Evolutionary conservation across 2,888 invertebrate genomes (phyloP).

Genomic region (Ophion ellenae): DNA sequence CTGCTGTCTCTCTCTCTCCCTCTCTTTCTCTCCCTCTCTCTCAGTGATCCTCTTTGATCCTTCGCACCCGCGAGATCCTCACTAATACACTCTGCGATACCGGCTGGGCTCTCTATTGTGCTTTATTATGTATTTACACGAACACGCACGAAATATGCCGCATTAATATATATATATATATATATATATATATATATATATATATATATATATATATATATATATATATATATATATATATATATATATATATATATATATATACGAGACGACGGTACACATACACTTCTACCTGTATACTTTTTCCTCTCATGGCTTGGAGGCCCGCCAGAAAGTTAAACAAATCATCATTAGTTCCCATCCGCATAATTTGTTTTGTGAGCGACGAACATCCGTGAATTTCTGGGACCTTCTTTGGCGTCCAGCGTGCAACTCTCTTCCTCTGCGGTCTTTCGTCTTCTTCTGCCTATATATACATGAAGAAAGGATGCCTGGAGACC

Average conservation of each 20-base stretch:
- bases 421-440: conserved; percentile 16
- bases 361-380: conserved; percentile 72
- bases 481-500: too few relatives aligned
- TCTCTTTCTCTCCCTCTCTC: conserved; percentile 39
- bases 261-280: not conserved
- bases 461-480: not conserved
- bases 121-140: conserved; percentile 35
- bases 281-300: conserved; percentile 5
- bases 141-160: conserved; percentile 2
- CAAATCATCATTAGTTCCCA: conserved; percentile 72
- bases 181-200: too few relatives aligned
- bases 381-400: conserved; percentile 67
- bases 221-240: too few relatives aligned
- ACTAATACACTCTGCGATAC: conserved; percentile 36
- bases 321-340: conserved; percentile 70
- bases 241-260: conserved; percentile 10
- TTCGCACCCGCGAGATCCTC: conserved; percentile 59
- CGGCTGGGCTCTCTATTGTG: conserved; percentile 51
- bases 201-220: too few relatives aligned
- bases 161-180: not conserved
- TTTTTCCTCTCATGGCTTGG: conserved; percentile 57
- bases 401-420: conserved; percentile 29
- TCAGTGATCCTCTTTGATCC: conserved; percentile 52
- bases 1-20: conserved; percentile 31
- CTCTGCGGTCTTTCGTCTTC: not conserved